phyloP scores from a whole-genome alignment of 2,113 vertebrate genomes.

The Amia ocellicauda region DNA sequence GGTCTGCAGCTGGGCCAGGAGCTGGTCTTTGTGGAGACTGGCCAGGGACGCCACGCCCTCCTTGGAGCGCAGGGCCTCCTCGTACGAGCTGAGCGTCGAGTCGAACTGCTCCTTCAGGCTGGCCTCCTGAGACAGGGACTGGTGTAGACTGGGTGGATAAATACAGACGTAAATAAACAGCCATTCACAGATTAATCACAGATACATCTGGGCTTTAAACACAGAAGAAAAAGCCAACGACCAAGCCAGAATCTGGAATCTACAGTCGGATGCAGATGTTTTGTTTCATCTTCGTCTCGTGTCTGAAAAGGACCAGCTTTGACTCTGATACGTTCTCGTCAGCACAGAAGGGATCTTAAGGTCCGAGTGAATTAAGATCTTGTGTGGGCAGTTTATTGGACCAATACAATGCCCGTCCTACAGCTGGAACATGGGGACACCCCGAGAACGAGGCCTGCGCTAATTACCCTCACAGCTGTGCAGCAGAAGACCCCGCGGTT shows the following conservation, averaged over 20 bases:
- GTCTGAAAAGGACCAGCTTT: too few species aligned
- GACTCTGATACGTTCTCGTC: too few species aligned
- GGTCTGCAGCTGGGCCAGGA: slow-evolving; percentile 65
- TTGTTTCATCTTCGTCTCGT: too few species aligned
- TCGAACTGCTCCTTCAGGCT: slow-evolving; percentile 57
- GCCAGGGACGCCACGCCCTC: slow-evolving; percentile 56
- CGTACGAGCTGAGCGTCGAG: slow-evolving; percentile 45
- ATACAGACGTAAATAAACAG: neutral
- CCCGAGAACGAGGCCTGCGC: neutral
- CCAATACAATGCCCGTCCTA: neutral
- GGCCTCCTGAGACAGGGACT: slow-evolving; percentile 65
- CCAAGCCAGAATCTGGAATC: too few species aligned
- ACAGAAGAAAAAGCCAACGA: too few species aligned
- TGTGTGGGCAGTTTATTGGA: too few species aligned
- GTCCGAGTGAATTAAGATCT: too few species aligned
- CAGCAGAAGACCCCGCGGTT: neutral
- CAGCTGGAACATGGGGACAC: neutral
- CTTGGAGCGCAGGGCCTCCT: slow-evolving; percentile 47
- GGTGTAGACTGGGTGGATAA: slow-evolving; percentile 61
- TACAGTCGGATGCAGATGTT: too few species aligned
- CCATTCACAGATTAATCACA: too few species aligned
- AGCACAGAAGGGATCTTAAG: too few species aligned
- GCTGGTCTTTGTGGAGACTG: slow-evolving; percentile 63
- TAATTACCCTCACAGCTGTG: neutral
- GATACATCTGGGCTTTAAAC: too few species aligned